Base-by-base conservation (phyloP, 2,888 invertebrate species). In the Phaedon cochleariae region DNA sequence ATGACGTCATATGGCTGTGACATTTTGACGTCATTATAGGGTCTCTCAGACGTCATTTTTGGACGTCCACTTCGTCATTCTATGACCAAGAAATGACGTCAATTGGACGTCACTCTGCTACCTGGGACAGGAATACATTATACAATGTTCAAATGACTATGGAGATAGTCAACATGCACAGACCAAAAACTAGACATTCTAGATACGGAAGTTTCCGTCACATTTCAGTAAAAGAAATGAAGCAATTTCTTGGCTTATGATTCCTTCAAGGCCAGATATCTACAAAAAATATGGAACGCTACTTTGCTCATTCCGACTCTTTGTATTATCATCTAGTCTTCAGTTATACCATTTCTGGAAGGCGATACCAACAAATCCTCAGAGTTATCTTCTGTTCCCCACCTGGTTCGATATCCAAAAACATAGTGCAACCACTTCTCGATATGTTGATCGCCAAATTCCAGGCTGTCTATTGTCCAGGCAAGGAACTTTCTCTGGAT, bases 171-270 rank as follows among this genome's bases (percentile, higher is more conserved):
- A 59, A 59, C 46, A 64, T 22, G 2, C 41, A 59, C 41, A 41
- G 17, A 64, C 45, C 61, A 60, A 57, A 58, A 34, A 64, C 62
- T 45, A 61, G 65, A 51, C 10, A 58, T 51, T 17, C 41, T 37
- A 57, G 65, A 55, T 29, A 61, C 52, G 61, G 51, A 48, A 53
- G 15, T 53, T 65, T 65, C 46, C 60, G 55, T 29, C 51, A 49
- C 26, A 51, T 62, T 48, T 37, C 61, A 49, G 31, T 37, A 12
- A 18, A 57, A 55, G 66, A 66, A 59, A 69, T 69, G 62, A 67
- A 65, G 54, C 18, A 64, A 46, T 67, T 67, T 64, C 52, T 69
- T 29, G 67, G 66, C 54, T 59, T 67, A 37, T 69, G 69, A 45
- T 37, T 69, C 21, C 60, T 68, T n/a, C 65, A 64, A 46, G 65